Base-by-base conservation (phyloP, 2,113 vertebrate genomes). In the Poicephalus meyeri region DNA sequence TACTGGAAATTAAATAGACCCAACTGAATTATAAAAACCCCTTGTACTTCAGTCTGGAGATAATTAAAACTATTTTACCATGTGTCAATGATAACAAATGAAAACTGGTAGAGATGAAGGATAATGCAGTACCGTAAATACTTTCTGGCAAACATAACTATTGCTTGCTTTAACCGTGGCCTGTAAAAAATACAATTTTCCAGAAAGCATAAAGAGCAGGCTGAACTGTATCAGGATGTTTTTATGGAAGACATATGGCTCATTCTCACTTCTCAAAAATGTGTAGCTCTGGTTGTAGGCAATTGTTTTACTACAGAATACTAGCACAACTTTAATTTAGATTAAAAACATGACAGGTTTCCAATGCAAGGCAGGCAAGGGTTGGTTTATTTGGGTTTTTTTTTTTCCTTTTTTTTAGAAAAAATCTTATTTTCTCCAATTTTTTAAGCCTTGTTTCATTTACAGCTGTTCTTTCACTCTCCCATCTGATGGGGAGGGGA, bases 401-500 rank as follows among this genome's bases (percentile, higher is more conserved):
- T 76, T 72, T 37, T 10, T n/a, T n/a, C 13, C 33, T n/a, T n/a
- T 10, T n/a, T n/a, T n/a, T 58, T 3, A 14, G 4, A 20, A 66
- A 37, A 47, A 60, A 80, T 50, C 11, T 71, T 37, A 9, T 12
- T 71, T 96, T 82, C 73, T 81, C 83, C 28, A 21, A 1, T 58
- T 94, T 96, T 96, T 83, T 11, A 46, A 91, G 82, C 44, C 71
- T 93, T 91, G 31, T 35, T 95, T 64, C 69, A 47, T 73, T 94
- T 97, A 97, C 97, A 97, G 97, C 97, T 97, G 97, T 97, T 96
- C 80, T 81, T 92, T 95, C 61, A 52, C 24, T 82, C 93, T 91
- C 70, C 63, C 89, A 83, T 95, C 68, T 89, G 91, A 97, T 46
- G 78, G 78, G 92, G 94, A 95, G 89, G 92, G 94, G 81, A 93